A percentile compares a stretch with the other conserved stretches of the same genome.
Evolutionary conservation across 2,113 vertebrate genomes (phyloP).

Genomic region (Phylloscopus trochiloides): DNA sequence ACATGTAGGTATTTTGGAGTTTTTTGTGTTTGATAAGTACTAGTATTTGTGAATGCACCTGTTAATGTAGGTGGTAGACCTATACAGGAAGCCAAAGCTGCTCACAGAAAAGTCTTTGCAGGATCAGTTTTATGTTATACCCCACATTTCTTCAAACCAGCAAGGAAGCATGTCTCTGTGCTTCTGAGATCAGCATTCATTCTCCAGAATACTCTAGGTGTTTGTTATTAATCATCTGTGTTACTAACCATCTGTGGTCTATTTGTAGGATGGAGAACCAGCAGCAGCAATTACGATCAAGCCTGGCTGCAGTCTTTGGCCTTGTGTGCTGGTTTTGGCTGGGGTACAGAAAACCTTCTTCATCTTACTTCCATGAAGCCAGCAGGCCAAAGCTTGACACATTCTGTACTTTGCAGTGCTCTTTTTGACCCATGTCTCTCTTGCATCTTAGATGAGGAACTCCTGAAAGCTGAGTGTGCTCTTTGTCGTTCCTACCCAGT

Average conservation of each 20-base stretch:
- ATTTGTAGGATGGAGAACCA: background rate
- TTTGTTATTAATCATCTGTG: background rate
- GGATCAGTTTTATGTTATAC: background rate
- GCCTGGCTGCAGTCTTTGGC: background rate
- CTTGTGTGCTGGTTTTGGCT: background rate
- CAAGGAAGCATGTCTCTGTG: background rate
- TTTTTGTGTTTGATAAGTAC: background rate
- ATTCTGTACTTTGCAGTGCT: background rate
- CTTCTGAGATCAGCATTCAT: background rate
- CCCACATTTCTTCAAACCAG: background rate
- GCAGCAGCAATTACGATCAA: background rate
- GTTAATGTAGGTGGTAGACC: background rate
- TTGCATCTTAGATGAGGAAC: background rate
- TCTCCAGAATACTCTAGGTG: background rate
- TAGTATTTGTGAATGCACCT: background rate
- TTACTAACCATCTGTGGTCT: background rate
- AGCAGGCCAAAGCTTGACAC: background rate
- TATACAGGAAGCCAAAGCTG: background rate
- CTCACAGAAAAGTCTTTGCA: background rate
- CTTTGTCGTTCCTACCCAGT: rapidly evolving
- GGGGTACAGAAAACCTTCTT: background rate
- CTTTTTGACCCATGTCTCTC: background rate
- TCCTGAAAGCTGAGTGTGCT: background rate
- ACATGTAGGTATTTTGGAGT: background rate
- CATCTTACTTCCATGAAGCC: background rate